Base-by-base conservation (phyloP, 2,797 vertebrate species). In the Acanthurus lineatus region DNA sequence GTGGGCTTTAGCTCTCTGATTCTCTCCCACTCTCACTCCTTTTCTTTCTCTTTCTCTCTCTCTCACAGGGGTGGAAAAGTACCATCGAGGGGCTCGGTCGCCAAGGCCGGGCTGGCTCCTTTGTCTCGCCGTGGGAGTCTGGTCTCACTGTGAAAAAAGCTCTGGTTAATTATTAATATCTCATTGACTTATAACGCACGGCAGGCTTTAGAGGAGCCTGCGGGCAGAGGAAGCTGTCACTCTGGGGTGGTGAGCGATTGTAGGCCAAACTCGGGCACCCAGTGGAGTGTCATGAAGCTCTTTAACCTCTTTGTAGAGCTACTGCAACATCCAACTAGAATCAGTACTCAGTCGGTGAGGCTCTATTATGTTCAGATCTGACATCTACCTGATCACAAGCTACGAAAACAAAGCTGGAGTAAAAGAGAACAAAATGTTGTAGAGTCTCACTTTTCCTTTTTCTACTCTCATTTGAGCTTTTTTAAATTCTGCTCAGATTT, bases 141-240 rank as follows among this genome's bases (percentile, higher is more conserved):
- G 42, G 85, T 88, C 87, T 88, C 65, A 65, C 76, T 61, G 74
- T 58, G 77, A 85, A 88, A 84, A 88, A 87, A 87, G 77, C 83
- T 77, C 25, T 6, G 15, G 89, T 91, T 93, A 92, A 94, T 94
- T 91, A 93, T 93, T 93, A 91, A 94, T 92, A 89, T 91, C 76
- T 86, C 81, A 90, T 86, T 89, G 86, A 90, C 85, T 91, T 91
- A 77, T 82, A 92, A 88, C 48, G 42, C 86, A 73, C 77, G 32
- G 86, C 88, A 67, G 73, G 84, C 72, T 90, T 86, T 78, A 87
- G 85, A 89, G 79, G 73, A 88, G 76, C 81, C 69, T 56, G 61
- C 58, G 42, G 84, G 80, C 65, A 82, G 76, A 85, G 89, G 79
- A 89, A 90, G 72, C 88, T 79, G 88, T 89, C 89, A 86, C 85